These are phyloP conservation scores for Drosophila neutralis DNA, from an alignment of 2,888 invertebrate genomes.

Conservation along the genomic window DNA sequence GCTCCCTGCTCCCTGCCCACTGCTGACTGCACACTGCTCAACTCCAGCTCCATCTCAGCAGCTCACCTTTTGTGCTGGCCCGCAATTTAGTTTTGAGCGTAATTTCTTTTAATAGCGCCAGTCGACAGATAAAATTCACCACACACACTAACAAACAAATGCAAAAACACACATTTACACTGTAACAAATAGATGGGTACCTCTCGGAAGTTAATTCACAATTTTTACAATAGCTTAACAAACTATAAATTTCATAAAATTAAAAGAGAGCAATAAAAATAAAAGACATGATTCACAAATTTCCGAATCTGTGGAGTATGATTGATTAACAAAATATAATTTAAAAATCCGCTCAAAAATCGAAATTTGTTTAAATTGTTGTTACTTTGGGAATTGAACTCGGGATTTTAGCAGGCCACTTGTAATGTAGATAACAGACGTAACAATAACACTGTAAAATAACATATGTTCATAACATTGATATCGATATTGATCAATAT, in stretches of 20 bases:
- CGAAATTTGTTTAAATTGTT: neutral
- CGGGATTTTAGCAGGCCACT: too few species aligned
- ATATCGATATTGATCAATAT: neutral
- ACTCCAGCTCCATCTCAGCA: slow-evolving; percentile 1
- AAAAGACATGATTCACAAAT: neutral
- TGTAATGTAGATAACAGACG: neutral
- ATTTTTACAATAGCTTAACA: neutral
- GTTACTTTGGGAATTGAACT: too few species aligned
- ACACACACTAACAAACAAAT: slow-evolving; percentile 25
- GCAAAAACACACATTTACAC: slow-evolving; percentile 29
- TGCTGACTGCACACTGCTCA: neutral
- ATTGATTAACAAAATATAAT: neutral
- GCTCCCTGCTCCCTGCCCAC: neutral
- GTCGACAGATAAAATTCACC: slow-evolving; percentile 81
- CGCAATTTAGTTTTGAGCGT: slow-evolving; percentile 84
- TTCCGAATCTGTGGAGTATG: neutral
- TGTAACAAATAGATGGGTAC: neutral
- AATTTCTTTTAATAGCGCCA: slow-evolving; percentile 84
- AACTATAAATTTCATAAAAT: too few species aligned
- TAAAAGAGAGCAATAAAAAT: neutral
- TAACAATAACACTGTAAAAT: neutral
- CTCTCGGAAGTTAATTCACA: neutral
- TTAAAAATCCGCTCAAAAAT: neutral
- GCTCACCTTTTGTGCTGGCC: slow-evolving; percentile 70
- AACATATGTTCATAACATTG: neutral